Base-by-base conservation (phyloP, 2,888 invertebrate species). In the Seira ritae region DNA sequence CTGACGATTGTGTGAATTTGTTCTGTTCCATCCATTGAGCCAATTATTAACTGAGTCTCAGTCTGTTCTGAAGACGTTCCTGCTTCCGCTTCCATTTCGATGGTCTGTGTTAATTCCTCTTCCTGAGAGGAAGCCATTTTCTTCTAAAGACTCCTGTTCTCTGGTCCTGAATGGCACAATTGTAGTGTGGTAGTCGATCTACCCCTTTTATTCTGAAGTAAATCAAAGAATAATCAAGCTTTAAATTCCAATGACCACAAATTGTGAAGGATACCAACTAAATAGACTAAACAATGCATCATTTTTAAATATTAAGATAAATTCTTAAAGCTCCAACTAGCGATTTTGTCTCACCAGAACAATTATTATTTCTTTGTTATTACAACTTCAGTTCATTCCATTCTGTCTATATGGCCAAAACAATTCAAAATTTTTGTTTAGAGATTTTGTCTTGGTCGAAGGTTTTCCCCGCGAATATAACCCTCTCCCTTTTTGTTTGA, bases 61-160 rank as follows among this genome's bases (percentile, higher is more conserved):
- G 2, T 2, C 8, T 31, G 31, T 31, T 31, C 31, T 8, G 31
- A 31, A 31, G 31, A 31, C 2, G 31, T 31, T 31, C 22, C 17
- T 23, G 4, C 50, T n/a, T 62, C 62, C 24, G n/a, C 23, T 31
- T 71, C 71, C 12, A 37, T 60, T n/a, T 67, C 69, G 22, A 68
- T 50, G 1, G 22, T 2, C 20, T 73, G 80, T 12, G 73, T 68
- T 15, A 66, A 24, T 22, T 67, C 71, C 0, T 72, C 71, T 66
- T 65, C 62, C 42, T 70, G 31, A 4, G 42, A 10, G 15, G 24
- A 66, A 4, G 66, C 66, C 66, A 66, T 23, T 6, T 3, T 22
- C 17, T 66, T 22, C 17, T 66, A 22, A 10, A 2, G 12, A 2
- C 10, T 66, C 19, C 66, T 8, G 19, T 12, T 19, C 66, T 19